A percentile compares a stretch with the other conserved stretches of the same genome.
Conservation (phyloP, 2,888 invertebrate genomes). For the Belgica antarctica region DNA sequence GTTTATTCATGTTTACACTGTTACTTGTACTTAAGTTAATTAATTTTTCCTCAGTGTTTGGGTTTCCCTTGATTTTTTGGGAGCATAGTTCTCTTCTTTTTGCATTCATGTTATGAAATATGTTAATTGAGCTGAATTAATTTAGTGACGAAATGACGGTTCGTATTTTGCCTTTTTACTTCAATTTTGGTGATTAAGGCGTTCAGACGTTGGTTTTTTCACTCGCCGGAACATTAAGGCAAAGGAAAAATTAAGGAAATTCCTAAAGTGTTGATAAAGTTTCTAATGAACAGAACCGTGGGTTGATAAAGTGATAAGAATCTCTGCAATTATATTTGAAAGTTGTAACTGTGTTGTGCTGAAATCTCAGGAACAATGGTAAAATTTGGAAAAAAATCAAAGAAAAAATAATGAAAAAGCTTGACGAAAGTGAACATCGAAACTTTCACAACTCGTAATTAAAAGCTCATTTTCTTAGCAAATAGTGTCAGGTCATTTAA, state of each 20-base stretch:
- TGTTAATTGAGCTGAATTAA: slow-evolving; percentile 43
- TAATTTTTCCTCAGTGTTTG: slow-evolving; percentile 16
- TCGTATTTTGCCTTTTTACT: slow-evolving; percentile 21
- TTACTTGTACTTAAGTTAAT: slow-evolving; percentile 35
- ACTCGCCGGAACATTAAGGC: not conserved
- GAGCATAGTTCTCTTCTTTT: slow-evolving; percentile 15
- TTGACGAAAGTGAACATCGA: too few relatives aligned
- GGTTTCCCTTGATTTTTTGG: not conserved
- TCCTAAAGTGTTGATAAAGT: not conserved
- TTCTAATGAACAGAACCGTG: too few relatives aligned
- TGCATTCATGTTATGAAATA: slow-evolving; percentile 32
- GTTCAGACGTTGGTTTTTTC: slow-evolving; percentile 30
- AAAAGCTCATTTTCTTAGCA: too few relatives aligned
- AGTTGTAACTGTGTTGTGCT: too few relatives aligned
- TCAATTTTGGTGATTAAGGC: slow-evolving; percentile 30
- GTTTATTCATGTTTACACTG: slow-evolving; percentile 22
- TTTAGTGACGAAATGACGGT: slow-evolving; percentile 39
- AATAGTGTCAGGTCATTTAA: too few relatives aligned
- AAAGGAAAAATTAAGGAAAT: not conserved
- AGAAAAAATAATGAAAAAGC: too few relatives aligned
- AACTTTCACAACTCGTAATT: too few relatives aligned
- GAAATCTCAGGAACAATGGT: too few relatives aligned
- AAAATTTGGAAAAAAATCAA: too few relatives aligned
- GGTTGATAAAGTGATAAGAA: not conserved
- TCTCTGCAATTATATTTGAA: too few relatives aligned